Conservation (phyloP, 2,113 vertebrate genomes). For the Uria lomvia region DNA sequence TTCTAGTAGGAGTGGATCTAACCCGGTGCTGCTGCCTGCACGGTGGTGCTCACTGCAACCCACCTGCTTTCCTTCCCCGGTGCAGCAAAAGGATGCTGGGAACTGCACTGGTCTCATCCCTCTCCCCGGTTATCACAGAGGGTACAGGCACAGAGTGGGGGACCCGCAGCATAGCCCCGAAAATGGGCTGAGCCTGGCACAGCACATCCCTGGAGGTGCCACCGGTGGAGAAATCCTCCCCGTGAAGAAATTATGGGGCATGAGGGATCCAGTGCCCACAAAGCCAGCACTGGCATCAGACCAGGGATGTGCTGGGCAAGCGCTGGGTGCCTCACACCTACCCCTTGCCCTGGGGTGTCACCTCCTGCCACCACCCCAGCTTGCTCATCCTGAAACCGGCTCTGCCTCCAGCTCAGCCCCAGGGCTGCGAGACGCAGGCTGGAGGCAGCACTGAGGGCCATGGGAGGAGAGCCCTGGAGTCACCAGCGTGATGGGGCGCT, state of each 20-base stretch:
- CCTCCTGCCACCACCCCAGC: not conserved
- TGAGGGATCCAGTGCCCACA: not conserved
- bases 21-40: not conserved
- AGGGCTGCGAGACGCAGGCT: not conserved
- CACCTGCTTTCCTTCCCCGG: accelerated
- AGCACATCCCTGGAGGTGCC: not conserved
- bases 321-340: not conserved
- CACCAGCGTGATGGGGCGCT: not conserved
- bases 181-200: not conserved
- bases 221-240: not conserved
- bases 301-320: not conserved
- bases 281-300: not conserved
- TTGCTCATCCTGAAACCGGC: not conserved
- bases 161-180: not conserved
- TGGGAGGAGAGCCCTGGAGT: not conserved
- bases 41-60: not conserved
- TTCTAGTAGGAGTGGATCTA: not conserved
- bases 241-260: not conserved
- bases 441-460: not conserved
- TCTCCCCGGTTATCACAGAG: not conserved
- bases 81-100: not conserved
- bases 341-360: not conserved
- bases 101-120: accelerated
- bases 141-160: not conserved
- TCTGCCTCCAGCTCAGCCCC: not conserved